Conservation (phyloP, 2,888 invertebrate genomes). For the Rhaphigaster nebulosa region DNA sequence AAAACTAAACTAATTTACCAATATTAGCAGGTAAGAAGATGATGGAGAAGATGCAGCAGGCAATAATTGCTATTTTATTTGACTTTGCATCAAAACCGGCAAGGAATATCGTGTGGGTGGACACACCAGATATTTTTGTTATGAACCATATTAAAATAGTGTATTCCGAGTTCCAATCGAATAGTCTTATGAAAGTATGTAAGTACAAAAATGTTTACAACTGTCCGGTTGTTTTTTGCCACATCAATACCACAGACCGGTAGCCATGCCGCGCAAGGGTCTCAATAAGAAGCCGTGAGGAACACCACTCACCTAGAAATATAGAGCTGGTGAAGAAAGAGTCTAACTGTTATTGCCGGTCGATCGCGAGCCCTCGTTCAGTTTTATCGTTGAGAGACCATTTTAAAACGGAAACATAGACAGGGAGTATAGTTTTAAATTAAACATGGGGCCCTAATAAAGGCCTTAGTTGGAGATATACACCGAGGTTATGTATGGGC, state of each 20-base stretch:
- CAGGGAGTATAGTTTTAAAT: slow-evolving; percentile 56
- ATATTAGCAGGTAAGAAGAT: too few species aligned
- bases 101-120: too few species aligned
- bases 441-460: slow-evolving; percentile 55
- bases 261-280: slow-evolving; percentile 3
- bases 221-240: background rate
- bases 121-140: too few species aligned
- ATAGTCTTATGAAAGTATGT: too few species aligned
- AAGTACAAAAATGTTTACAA: background rate
- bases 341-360: slow-evolving; percentile 34
- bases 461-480: slow-evolving; percentile 44
- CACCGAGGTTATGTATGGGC: slow-evolving; percentile 57
- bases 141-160: too few species aligned
- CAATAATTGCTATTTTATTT: too few species aligned
- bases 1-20: too few species aligned
- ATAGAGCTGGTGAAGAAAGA: slow-evolving; percentile 15
- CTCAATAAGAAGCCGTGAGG: slow-evolving; percentile 39
- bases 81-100: too few species aligned
- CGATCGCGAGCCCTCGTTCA: slow-evolving; percentile 44
- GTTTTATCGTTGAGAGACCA: slow-evolving; percentile 34
- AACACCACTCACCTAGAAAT: slow-evolving; percentile 45
- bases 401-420: slow-evolving; percentile 58
- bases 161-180: too few species aligned
- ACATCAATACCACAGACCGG: background rate
- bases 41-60: too few species aligned